Conservation (phyloP, 1,140 invertebrate species). For the Oreohelix idahoensis region DNA sequence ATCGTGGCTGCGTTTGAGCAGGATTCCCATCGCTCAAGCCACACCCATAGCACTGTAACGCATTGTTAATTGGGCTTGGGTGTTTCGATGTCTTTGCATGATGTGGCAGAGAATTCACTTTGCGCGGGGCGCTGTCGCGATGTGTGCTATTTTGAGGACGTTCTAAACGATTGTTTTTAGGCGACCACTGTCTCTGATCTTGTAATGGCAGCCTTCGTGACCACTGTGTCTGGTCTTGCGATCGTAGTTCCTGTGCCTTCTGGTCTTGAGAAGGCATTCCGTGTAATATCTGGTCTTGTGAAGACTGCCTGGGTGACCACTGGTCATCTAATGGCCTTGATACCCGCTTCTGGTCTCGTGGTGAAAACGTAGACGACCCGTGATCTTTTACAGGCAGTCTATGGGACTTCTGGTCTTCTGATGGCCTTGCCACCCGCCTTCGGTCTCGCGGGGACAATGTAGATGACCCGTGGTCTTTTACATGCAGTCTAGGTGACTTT, state of each 20-base stretch:
- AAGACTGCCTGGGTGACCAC: no score
- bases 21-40: not conserved
- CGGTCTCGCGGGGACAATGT: not conserved
- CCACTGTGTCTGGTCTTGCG: no score
- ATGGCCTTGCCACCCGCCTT: not conserved
- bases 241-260: no score
- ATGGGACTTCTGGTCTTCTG: no score
- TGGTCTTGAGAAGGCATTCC: no score
- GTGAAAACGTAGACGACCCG: no score
- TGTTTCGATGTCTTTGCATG: not conserved
- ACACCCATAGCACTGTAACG: conserved; percentile 19
- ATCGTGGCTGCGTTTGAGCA: not conserved
- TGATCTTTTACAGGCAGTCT: no score
- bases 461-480: not conserved
- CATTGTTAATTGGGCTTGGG: not conserved
- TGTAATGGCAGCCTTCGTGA: not conserved
- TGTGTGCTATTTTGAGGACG: not conserved
- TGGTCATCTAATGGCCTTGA: no score
- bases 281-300: no score
- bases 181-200: not conserved
- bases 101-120: not conserved
- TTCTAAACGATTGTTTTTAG: not conserved
- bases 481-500: not conserved
- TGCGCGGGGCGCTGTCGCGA: not conserved
- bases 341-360: no score